Percentiles rank a stretch among this genome's conserved stretches.
Conservation (phyloP, 2,797 vertebrate genomes). For the Falco biarmicus region DNA sequence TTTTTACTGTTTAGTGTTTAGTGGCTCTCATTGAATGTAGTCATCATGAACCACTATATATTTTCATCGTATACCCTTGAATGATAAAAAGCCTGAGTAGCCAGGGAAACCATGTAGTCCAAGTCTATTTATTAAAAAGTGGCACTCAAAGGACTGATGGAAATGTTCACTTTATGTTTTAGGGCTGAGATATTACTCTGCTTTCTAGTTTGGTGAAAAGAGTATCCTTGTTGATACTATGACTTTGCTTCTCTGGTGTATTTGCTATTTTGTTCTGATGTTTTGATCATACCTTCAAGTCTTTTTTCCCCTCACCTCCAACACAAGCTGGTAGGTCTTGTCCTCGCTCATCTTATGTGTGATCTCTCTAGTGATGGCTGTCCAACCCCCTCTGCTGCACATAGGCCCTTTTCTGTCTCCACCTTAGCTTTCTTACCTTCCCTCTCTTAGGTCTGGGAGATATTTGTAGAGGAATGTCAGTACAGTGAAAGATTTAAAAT, state of each 20-base stretch:
- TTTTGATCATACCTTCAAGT: not conserved
- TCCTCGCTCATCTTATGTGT: not conserved
- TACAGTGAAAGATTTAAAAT: not conserved
- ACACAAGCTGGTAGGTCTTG: not conserved
- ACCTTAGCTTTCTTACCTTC: not conserved
- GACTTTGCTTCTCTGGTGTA: not conserved
- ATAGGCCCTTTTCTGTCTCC: rapidly evolving
- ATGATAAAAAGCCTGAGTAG: not conserved
- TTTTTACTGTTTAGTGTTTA: not conserved
- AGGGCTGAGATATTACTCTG: not conserved
- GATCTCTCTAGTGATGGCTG: not conserved
- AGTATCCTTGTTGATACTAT: not conserved
- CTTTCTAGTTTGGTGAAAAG: not conserved
- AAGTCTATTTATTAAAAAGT: not conserved
- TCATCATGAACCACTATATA: not conserved
- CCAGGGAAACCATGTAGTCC: not conserved
- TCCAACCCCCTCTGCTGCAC: not conserved
- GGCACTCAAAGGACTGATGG: not conserved
- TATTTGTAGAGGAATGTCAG: not conserved
- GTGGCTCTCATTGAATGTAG: not conserved
- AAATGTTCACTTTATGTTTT: not conserved
- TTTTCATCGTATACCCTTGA: not conserved
- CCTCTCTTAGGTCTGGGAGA: not conserved
- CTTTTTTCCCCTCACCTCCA: not conserved
- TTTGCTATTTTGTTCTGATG: not conserved